Base-by-base conservation (phyloP, 2,113 vertebrate genomes). In the Ahaetulla prasina region DNA sequence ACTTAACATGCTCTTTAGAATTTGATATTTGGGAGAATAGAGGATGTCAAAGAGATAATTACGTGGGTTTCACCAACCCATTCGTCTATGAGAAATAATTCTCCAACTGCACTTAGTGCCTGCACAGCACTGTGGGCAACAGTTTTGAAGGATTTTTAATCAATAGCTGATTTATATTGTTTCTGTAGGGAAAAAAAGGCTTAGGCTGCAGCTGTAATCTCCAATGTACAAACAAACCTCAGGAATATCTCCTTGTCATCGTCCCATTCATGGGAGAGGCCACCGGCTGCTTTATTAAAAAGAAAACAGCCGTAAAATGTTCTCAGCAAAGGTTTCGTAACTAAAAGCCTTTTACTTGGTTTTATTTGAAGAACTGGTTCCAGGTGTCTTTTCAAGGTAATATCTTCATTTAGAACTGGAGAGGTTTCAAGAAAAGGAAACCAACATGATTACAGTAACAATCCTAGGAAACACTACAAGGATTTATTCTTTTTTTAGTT, bases 31-130 rank as follows among this genome's bases (percentile, higher is more conserved):
- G 74, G 20, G 74, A 80, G 35, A 80, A 80, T 80, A 43, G 35
- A 20, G 60, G n/a, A 49, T 54, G 50, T 30, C n/a, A 25, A 23
- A 43, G 68, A 84, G 30, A 45, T 30, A 86, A 60, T 63, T 54
- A 63, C 87, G 35, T n/a, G 35, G n/a, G 30, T 52, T 63, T 63
- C 52, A 87, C 50, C n/a, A 63, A 50, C 85, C 8, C 7, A 27
- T 80, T 80, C 23, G 74, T 52, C 54, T 63, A 68, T 27, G n/a
- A 90, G 49, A 6, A 87, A 2, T 0, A 12, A 3, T 2, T 3
- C n/a, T 49, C 60, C 50, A 43, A 22, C 53, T 0, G 23, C 0
- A 0, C n/a, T 52, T 47, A 1, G 22, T 8, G 10, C 43, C 14
- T 57, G 2, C 47, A 55, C 11, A 88, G 85, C 43, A 89, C 49